These are phyloP conservation scores for Pyrgilauda ruficollis DNA, from an alignment of 2,113 vertebrate genomes.

Conservation along the genomic window DNA sequence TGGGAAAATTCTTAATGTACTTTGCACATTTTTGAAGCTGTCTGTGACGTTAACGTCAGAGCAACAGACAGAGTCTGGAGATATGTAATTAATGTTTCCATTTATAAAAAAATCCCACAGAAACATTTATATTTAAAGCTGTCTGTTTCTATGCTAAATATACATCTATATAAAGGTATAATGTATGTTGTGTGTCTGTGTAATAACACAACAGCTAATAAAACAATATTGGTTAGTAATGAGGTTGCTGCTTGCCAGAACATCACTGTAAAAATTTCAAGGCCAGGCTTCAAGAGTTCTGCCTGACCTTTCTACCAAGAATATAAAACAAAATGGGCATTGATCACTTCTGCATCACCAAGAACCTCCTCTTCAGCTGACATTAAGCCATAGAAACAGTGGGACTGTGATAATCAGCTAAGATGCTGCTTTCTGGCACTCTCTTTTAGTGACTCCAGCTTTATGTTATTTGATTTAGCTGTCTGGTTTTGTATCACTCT, in stretches of 20 bases:
- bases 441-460: neutral
- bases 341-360: neutral
- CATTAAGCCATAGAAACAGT: neutral
- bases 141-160: neutral
- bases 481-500: neutral
- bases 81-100: neutral
- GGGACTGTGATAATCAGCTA: neutral
- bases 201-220: neutral
- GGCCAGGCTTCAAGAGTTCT: neutral
- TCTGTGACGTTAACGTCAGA: neutral
- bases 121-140: neutral
- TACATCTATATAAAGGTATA: neutral
- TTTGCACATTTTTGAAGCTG: neutral
- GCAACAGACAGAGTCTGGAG: neutral
- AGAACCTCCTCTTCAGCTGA: neutral
- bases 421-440: neutral
- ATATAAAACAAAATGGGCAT: neutral
- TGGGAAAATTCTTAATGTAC: conserved; percentile 53
- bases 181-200: neutral
- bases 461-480: neutral
- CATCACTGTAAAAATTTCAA: neutral
- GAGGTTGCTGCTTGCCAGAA: neutral
- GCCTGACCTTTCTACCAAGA: neutral
- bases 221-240: neutral
- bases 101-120: neutral